Conservation (phyloP, 2,113 vertebrate species). For the Oxygymnocypris stewartii region DNA sequence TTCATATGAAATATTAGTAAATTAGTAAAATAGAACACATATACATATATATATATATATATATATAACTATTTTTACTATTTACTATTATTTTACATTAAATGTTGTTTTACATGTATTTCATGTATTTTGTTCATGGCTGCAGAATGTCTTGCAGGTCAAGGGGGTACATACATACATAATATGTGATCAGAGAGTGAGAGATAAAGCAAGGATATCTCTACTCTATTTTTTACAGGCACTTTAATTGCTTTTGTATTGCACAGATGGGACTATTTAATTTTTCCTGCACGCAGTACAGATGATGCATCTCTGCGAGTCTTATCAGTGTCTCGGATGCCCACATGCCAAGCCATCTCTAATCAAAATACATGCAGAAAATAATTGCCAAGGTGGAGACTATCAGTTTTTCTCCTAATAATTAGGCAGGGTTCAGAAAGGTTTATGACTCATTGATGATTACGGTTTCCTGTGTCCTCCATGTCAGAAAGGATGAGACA, state of each 20-base stretch:
- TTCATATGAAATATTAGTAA: too few species aligned
- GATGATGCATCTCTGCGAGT: conserved; percentile 45
- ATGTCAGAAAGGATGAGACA: background rate
- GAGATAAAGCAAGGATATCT: conserved; percentile 23
- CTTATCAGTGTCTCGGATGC: conserved; percentile 7
- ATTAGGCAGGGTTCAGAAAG: conserved; percentile 38
- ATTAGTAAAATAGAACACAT: too few species aligned
- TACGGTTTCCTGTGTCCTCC: background rate
- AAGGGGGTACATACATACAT: background rate
- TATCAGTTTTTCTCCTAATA: conserved; percentile 29
- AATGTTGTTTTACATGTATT: too few species aligned
- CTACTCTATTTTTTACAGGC: conserved; percentile 14
- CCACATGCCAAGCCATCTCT: conserved; percentile 24
- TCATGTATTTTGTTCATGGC: too few species aligned
- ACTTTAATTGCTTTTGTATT: conserved; percentile 50
- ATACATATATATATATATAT: too few species aligned
- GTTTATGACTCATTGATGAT: conserved; percentile 7
- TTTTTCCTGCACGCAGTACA: conserved; percentile 52
- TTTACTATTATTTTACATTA: too few species aligned
- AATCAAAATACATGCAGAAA: conserved; percentile 23
- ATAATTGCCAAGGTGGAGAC: conserved; percentile 17
- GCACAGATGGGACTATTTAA: conserved; percentile 56
- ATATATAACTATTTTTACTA: too few species aligned
- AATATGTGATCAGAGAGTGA: background rate
- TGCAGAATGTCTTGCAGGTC: too few species aligned